Conservation (phyloP, 2,797 vertebrate genomes). For the Danio aesculapii region DNA sequence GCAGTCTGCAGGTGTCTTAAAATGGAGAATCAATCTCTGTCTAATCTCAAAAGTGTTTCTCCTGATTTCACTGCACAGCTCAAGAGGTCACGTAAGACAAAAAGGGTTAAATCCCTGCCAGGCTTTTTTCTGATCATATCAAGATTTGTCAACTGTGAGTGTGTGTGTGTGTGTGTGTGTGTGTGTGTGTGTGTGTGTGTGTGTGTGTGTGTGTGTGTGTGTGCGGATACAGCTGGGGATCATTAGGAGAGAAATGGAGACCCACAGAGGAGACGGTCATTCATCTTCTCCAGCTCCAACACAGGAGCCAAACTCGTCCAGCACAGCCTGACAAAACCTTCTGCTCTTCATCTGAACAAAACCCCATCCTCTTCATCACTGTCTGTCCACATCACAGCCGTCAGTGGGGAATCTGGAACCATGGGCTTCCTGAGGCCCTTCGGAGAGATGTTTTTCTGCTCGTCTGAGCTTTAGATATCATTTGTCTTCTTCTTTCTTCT, state of each 20-base stretch:
- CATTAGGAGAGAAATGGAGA: constrained; percentile 35
- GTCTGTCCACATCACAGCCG: constrained; percentile 18
- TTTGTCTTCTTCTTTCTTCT: background rate
- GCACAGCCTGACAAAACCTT: constrained; percentile 31
- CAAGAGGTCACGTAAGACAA: constrained; percentile 17
- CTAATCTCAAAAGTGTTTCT: constrained; percentile 1
- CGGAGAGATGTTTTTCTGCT: background rate
- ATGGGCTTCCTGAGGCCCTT: background rate
- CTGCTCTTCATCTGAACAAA: constrained; percentile 34
- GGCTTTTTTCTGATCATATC: constrained; percentile 15
- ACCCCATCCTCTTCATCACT: constrained; percentile 38
- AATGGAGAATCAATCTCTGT: constrained; percentile 24
- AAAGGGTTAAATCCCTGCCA: constrained; percentile 30
- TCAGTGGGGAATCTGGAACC: constrained; percentile 23
- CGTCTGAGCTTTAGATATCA: background rate
- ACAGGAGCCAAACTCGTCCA: constrained; percentile 7
- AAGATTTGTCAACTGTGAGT: constrained; percentile 11
- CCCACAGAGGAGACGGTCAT: constrained; percentile 20
- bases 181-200: background rate
- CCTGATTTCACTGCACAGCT: constrained; percentile 23
- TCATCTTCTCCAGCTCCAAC: constrained; percentile 34
- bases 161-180: background rate
- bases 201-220: background rate
- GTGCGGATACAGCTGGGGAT: constrained; percentile 39
- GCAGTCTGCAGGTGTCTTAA: background rate